Evolutionary conservation across 2,888 invertebrate species (phyloP).

Genomic region (Lathronympha strigana): DNA sequence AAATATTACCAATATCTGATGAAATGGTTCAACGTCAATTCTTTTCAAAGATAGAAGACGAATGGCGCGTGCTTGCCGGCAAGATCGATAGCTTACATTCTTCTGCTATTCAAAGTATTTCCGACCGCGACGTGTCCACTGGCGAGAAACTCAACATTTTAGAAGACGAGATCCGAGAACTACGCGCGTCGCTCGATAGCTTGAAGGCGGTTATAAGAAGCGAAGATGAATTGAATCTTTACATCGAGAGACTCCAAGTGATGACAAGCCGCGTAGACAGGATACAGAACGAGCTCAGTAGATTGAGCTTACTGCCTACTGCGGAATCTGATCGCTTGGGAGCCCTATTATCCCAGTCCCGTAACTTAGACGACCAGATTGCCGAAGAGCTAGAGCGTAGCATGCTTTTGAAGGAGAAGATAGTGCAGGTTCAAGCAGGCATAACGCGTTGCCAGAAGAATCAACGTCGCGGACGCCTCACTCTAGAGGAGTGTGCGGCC

Average conservation of each 20-base stretch:
- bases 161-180: slow-evolving; percentile 90
- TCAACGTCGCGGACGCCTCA: slow-evolving; percentile 86
- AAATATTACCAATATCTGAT: slow-evolving; percentile 92
- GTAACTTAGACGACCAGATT: slow-evolving; percentile 88
- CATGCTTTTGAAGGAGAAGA: slow-evolving; percentile 88
- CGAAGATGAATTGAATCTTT: slow-evolving; percentile 92
- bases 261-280: slow-evolving; percentile 89
- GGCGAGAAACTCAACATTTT: slow-evolving; percentile 89
- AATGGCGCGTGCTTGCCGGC: slow-evolving; percentile 88
- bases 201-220: slow-evolving; percentile 92
- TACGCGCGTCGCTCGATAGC: slow-evolving; percentile 87
- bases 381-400: slow-evolving; percentile 91
- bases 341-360: slow-evolving; percentile 87
- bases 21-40: slow-evolving; percentile 92
- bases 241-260: slow-evolving; percentile 92
- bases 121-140: slow-evolving; percentile 89
- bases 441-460: slow-evolving; percentile 87
- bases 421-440: slow-evolving; percentile 89
- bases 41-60: slow-evolving; percentile 90
- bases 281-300: slow-evolving; percentile 91
- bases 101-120: slow-evolving; percentile 87
- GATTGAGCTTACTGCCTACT: slow-evolving; percentile 89
- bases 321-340: slow-evolving; percentile 91
- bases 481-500: slow-evolving; percentile 89
- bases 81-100: slow-evolving; percentile 87